These are phyloP conservation scores for Serranus cabrilla DNA, from an alignment of 2,797 vertebrate species.

Conservation along the genomic window DNA sequence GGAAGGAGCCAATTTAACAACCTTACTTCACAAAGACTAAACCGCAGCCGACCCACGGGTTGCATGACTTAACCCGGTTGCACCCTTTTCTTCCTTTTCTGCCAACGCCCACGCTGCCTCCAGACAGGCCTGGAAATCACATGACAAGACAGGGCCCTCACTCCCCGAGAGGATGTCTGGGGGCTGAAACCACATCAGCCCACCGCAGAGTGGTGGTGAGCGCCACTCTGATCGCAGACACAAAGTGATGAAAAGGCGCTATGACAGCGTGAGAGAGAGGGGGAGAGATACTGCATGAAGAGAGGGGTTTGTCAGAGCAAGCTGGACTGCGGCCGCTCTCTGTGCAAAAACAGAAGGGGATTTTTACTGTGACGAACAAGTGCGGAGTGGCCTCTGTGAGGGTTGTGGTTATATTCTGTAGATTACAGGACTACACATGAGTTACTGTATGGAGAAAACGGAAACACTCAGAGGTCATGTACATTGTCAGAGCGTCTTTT, in stretches of 20 bases:
- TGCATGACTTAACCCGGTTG: slow-evolving; percentile 46
- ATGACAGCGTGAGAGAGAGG: slow-evolving; percentile 51
- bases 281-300: slow-evolving; percentile 26
- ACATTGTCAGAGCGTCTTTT: neutral
- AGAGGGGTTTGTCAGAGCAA: slow-evolving; percentile 32
- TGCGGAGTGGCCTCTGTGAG: slow-evolving; percentile 19
- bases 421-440: slow-evolving; percentile 29
- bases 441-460: slow-evolving; percentile 2
- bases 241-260: slow-evolving; percentile 58
- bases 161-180: slow-evolving; percentile 53
- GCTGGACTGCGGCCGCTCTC: slow-evolving; percentile 35
- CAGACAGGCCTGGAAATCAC: slow-evolving; percentile 64
- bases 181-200: slow-evolving; percentile 67
- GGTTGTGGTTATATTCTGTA: slow-evolving; percentile 37
- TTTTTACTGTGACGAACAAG: slow-evolving; percentile 34
- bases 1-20: slow-evolving; percentile 56
- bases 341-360: slow-evolving; percentile 26
- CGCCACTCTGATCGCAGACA: slow-evolving; percentile 55
- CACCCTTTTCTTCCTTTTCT: slow-evolving; percentile 4
- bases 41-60: slow-evolving; percentile 61
- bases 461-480: slow-evolving; percentile 3
- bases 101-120: slow-evolving; percentile 63
- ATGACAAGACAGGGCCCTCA: slow-evolving; percentile 50
- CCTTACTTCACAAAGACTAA: slow-evolving; percentile 32
- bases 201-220: slow-evolving; percentile 55